Base-by-base conservation (phyloP, 2,888 invertebrate genomes). In the Saturnia pavonia region DNA sequence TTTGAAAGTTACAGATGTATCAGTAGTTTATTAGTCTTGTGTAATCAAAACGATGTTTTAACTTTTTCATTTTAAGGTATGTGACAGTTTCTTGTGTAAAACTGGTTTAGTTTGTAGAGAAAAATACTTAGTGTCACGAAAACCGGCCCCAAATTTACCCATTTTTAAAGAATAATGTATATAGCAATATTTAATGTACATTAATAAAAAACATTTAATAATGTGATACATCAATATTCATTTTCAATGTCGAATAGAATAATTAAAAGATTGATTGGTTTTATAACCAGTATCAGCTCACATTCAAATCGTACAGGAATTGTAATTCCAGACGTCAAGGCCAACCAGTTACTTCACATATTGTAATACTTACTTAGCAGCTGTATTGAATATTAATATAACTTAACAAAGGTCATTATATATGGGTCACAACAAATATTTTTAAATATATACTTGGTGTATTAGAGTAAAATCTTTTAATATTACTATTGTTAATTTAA, bases 241-340 rank as follows among this genome's bases (percentile, higher is more conserved):
- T 43, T 69, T 54, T 25, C 25, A 25, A 40, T n/a, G 16, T 34
- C 8, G 48, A n/a, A 48, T 34, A 16, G 11, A 51, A 34, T 42
- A 42, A 54, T 67, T 70, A 67, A 25, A 57, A 57, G 51, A 67
- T 70, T 43, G 14, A 70, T 70, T 67, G 25, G 54, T n/a, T 54
- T 42, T 66, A n/a, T 57, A 65, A 43, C 45, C 19, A 9, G 25
- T 65, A 65, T 51, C 25, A 11, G 40, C 8, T 40, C 25, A 65
- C 65, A 65, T 65, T 79, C 45, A 78, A 78, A 81, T 81, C 78
- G 77, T 80, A 80, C 77, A 77, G 80, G 80, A 81, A 79, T 78
- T 77, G 73, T 74, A 75, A 77, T 78, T 77, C 76, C 75, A 77
- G 70, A 74, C 76, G 25, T 75, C 85, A 87, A 87, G 87, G 87